These are phyloP conservation scores for Melitaea cinxia DNA, from an alignment of 1,140 invertebrate genomes.

Conservation along the genomic window DNA sequence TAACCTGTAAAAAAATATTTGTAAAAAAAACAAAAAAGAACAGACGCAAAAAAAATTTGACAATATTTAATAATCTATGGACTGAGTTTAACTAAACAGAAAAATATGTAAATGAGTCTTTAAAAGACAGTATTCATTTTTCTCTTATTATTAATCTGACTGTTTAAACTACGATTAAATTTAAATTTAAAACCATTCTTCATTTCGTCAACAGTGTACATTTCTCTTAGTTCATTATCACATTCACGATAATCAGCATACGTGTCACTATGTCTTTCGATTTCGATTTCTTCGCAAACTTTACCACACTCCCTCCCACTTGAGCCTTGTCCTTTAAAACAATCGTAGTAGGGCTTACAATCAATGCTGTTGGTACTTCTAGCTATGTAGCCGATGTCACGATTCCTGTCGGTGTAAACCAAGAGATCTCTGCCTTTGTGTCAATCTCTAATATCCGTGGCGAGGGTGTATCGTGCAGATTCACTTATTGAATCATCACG, in stretches of 20 bases:
- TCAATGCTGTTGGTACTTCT: conserved; percentile 68
- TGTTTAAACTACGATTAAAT: conserved; percentile 75
- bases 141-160: conserved; percentile 68
- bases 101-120: no score
- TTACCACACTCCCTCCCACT: conserved; percentile 35
- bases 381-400: conserved; percentile 62
- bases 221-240: conserved; percentile 55
- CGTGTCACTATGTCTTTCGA: conserved; percentile 67
- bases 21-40: no score
- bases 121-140: conserved; percentile 56
- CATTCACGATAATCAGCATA: conserved; percentile 61
- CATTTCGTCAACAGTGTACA: conserved; percentile 49
- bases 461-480: conserved; percentile 69
- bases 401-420: conserved; percentile 52
- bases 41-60: no score
- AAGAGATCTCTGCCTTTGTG: conserved; percentile 59
- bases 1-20: no score
- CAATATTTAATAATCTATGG: no score
- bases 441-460: conserved; percentile 75
- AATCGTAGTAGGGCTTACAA: conserved; percentile 73
- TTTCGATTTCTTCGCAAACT: conserved; percentile 39
- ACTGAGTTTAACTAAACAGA: no score
- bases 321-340: conserved; percentile 57
- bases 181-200: conserved; percentile 72
- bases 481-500: conserved; percentile 75